Evolutionary conservation across 2,888 invertebrate genomes (phyloP).

Genomic region (Drosophila crucigera): DNA sequence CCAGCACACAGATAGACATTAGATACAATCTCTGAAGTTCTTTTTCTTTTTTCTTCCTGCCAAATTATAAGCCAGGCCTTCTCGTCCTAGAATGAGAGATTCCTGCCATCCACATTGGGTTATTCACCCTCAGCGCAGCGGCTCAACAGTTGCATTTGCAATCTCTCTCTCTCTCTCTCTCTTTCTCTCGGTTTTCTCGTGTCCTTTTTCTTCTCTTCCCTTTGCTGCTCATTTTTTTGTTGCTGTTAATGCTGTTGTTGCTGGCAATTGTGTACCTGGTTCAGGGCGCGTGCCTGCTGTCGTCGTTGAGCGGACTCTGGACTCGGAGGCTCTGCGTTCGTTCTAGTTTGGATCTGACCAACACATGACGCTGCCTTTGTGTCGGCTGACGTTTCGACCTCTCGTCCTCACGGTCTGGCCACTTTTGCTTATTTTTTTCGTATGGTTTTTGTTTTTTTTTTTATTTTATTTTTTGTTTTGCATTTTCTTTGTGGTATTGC

Average conservation of each 20-base stretch:
- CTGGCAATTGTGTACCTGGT: conserved; percentile 61
- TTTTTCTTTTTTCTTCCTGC: conserved; percentile 60
- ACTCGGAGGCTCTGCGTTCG: conserved; percentile 6
- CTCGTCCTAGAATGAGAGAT: conserved; percentile 65
- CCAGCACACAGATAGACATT: conserved; percentile 60
- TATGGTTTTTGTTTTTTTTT: background rate
- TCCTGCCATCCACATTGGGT: conserved; percentile 53
- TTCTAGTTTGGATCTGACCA: conserved; percentile 38
- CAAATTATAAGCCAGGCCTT: conserved; percentile 63
- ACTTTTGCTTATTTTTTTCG: conserved; percentile 20
- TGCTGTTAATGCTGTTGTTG: conserved; percentile 32
- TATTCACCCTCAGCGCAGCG: conserved; percentile 60
- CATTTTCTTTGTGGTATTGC: conserved; percentile 6
- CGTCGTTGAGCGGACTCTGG: conserved; percentile 64
- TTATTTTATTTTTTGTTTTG: conserved; percentile 5
- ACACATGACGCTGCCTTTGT: conserved; percentile 69
- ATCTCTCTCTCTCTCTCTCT: conserved; percentile 16
- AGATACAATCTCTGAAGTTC: conserved; percentile 66
- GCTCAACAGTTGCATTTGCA: conserved; percentile 70
- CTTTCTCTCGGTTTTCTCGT: conserved; percentile 20
- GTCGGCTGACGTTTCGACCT: conserved; percentile 28
- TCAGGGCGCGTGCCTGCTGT: conserved; percentile 83
- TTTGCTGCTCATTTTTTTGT: conserved; percentile 35
- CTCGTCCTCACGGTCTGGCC: conserved; percentile 16
- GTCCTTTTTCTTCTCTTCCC: conserved; percentile 50